Evolutionary conservation across 2,888 invertebrate species (phyloP).

Genomic region (Tetheella fluctuosa): DNA sequence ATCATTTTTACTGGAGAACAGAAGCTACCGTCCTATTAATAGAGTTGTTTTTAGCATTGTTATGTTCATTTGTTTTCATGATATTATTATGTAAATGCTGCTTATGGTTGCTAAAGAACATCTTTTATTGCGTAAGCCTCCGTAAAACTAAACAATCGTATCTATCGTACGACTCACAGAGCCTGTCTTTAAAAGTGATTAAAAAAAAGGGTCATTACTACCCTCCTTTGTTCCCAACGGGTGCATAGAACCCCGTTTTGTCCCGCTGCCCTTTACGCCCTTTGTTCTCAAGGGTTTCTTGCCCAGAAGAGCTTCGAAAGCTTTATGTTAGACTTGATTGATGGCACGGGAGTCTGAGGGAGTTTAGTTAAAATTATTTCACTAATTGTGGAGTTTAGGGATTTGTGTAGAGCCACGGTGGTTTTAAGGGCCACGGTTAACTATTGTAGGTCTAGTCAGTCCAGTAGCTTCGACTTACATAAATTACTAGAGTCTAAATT

Average conservation of each 20-base stretch:
- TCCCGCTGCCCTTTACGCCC: constrained; percentile 8
- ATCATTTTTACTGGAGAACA: background rate
- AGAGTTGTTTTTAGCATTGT: background rate
- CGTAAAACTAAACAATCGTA: constrained; percentile 3
- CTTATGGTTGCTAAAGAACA: background rate
- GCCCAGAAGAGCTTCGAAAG: background rate
- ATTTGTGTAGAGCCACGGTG: background rate
- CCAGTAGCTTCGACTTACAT: too few relatives aligned
- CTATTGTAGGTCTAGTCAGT: too few relatives aligned
- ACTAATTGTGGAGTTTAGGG: constrained; percentile 18
- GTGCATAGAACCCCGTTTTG: constrained; percentile 23
- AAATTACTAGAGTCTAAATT: too few relatives aligned
- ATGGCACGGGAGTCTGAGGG: background rate
- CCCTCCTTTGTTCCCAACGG: constrained; percentile 22
- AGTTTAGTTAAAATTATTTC: constrained; percentile 23
- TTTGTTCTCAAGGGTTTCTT: constrained; percentile 12
- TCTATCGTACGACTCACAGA: background rate
- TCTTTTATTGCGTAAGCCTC: background rate
- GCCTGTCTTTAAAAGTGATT: constrained; percentile 7
- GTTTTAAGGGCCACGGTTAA: background rate
- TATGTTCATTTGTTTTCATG: too few relatives aligned
- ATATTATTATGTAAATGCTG: background rate
- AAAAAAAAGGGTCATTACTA: constrained; percentile 34
- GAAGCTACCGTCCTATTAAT: background rate
- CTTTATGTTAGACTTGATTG: constrained; percentile 9